Evolutionary conservation across 1,140 invertebrate genomes (phyloP).

Genomic region (Colletes latitarsis): DNA sequence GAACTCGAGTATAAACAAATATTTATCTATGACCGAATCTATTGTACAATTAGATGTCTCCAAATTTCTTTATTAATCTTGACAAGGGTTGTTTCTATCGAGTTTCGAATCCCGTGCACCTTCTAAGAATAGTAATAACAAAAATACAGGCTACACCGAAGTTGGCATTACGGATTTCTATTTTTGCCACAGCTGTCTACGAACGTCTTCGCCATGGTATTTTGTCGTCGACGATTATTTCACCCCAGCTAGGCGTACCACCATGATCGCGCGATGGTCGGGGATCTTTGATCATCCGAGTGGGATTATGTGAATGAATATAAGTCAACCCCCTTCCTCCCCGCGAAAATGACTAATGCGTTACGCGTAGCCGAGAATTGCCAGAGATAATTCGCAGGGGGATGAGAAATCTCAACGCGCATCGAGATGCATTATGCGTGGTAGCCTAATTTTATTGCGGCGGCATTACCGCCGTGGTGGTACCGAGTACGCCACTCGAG

Average conservation of each 20-base stretch:
- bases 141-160: too few species aligned
- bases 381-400: conserved; percentile 54
- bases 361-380: conserved; percentile 61
- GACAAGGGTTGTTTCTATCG: too few species aligned
- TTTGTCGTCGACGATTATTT: conserved; percentile 14
- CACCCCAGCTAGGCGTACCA: background rate
- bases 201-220: conserved; percentile 17
- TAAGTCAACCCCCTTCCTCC: conserved; percentile 45
- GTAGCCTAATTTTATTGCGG: conserved; percentile 64
- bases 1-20: too few species aligned
- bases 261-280: conserved; percentile 16
- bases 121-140: too few species aligned
- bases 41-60: too few species aligned
- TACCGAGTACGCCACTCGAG: background rate
- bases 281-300: conserved; percentile 58
- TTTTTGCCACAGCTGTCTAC: too few species aligned
- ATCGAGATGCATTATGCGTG: conserved; percentile 54
- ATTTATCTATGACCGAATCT: too few species aligned
- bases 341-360: conserved; percentile 60
- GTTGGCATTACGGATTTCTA: too few species aligned
- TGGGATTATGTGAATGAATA: conserved; percentile 61
- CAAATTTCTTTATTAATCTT: too few species aligned
- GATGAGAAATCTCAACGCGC: conserved; percentile 51
- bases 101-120: too few species aligned
- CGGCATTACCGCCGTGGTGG: background rate